A percentile compares a stretch with the other conserved stretches of the same genome.
These are phyloP conservation scores for Lithophane ornitopus DNA, from an alignment of 2,888 invertebrate species.

Conservation along the genomic window DNA sequence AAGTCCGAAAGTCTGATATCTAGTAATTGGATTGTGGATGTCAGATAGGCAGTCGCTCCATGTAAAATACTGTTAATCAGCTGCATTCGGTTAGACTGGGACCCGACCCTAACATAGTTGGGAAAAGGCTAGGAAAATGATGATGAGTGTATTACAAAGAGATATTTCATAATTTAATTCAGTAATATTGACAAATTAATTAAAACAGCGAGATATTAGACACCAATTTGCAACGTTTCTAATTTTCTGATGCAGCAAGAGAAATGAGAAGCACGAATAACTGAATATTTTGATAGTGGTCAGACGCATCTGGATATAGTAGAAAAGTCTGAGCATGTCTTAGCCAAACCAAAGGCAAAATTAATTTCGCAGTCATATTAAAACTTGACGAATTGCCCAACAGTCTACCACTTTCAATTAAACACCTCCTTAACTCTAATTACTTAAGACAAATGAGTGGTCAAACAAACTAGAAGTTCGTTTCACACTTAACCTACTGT, in stretches of 20 bases:
- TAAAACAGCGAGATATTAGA: neutral
- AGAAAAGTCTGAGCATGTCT: neutral
- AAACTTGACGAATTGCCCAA: slow-evolving; percentile 3
- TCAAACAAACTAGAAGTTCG: slow-evolving; percentile 43
- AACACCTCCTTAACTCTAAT: slow-evolving; percentile 33
- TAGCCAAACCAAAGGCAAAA: neutral
- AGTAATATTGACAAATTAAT: too few relatives aligned
- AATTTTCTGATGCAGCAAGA: neutral
- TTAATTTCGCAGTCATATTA: neutral
- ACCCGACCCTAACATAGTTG: too few relatives aligned
- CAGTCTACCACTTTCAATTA: slow-evolving; percentile 22
- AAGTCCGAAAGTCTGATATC: too few relatives aligned
- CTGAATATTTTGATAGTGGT: too few relatives aligned
- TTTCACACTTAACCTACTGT: slow-evolving; percentile 51
- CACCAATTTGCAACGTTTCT: too few relatives aligned
- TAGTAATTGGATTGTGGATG: too few relatives aligned
- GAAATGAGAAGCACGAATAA: neutral
- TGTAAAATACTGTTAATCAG: too few relatives aligned
- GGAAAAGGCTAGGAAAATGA: too few relatives aligned
- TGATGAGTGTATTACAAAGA: neutral
- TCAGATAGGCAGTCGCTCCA: too few relatives aligned
- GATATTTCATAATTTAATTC: neutral
- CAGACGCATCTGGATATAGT: neutral
- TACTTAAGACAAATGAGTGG: slow-evolving; percentile 49
- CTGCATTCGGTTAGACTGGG: too few relatives aligned